These are phyloP conservation scores for Ailuropoda melanoleuca DNA, from an alignment of 2,113 vertebrate genomes.

Conservation along the genomic window DNA sequence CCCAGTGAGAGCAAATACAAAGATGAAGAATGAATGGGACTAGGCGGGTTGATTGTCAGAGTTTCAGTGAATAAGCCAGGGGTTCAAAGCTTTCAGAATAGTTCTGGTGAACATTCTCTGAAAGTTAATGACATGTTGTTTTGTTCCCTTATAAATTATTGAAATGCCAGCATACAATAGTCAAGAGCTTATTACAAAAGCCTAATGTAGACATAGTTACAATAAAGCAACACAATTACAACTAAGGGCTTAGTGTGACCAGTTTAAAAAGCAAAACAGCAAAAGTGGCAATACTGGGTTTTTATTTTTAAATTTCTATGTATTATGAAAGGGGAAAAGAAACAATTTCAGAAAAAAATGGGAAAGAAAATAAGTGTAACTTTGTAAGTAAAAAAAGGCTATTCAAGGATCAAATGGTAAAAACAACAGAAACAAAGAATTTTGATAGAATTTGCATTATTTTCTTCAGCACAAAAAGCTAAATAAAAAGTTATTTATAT, in stretches of 20 bases:
- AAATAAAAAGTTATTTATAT: background rate
- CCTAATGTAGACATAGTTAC: conserved; percentile 36
- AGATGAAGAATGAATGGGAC: conserved; percentile 45
- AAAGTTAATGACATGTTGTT: conserved; percentile 66
- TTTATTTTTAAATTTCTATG: conserved; percentile 30
- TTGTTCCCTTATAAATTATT: conserved; percentile 51
- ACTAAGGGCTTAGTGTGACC: background rate
- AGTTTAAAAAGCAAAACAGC: conserved; percentile 25
- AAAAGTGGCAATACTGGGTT: background rate
- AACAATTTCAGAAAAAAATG: background rate
- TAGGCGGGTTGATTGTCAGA: background rate
- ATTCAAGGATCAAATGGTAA: background rate
- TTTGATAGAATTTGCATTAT: background rate
- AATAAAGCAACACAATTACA: conserved; percentile 34
- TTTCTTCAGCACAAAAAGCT: background rate
- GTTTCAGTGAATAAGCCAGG: conserved; percentile 41
- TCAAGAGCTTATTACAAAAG: conserved; percentile 53
- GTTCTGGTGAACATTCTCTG: conserved; percentile 7
- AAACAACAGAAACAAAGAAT: background rate
- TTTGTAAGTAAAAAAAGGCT: background rate
- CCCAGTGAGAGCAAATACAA: conserved; percentile 17
- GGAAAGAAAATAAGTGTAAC: background rate
- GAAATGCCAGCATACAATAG: conserved; percentile 4
- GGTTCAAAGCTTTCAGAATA: conserved; percentile 40
- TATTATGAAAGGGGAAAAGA: background rate